Conservation (phyloP, 2,113 vertebrate species). For the Cyprinodon brontotheroides region DNA sequence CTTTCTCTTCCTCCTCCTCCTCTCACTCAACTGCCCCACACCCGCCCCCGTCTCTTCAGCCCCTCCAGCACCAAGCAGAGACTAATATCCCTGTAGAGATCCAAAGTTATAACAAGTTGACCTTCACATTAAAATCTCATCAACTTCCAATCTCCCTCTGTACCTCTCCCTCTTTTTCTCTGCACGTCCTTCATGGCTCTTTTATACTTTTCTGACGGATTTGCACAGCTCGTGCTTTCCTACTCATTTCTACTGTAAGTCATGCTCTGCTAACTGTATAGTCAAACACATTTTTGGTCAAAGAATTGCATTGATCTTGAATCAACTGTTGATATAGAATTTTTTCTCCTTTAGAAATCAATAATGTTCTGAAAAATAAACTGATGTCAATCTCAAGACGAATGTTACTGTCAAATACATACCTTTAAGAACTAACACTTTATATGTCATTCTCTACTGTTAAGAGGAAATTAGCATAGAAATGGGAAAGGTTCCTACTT, state of each 20-base stretch:
- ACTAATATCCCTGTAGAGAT: conserved; percentile 69
- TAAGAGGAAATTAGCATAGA: too few species aligned
- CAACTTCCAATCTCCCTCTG: conserved; percentile 56
- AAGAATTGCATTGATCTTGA: conserved; percentile 9
- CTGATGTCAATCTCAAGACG: not conserved
- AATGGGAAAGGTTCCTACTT: too few species aligned
- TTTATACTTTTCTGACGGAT: conserved; percentile 37
- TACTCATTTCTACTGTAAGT: conserved; percentile 17
- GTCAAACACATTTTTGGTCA: conserved; percentile 19
- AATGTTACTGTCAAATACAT: too few species aligned
- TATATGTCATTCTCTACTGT: too few species aligned
- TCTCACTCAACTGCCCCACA: not conserved
- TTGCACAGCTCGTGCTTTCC: conserved; percentile 37
- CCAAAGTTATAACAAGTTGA: conserved; percentile 75
- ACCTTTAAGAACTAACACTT: too few species aligned
- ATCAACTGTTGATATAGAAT: conserved; percentile 8
- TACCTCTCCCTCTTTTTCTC: conserved; percentile 57
- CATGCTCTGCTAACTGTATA: conserved; percentile 23
- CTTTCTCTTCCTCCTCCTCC: conserved; percentile 9
- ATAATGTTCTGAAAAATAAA: not conserved
- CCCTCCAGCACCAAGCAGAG: conserved; percentile 55
- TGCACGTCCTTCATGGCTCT: conserved; percentile 52
- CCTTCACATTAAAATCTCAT: conserved; percentile 81
- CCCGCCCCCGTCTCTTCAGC: not conserved
- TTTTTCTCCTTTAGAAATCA: conserved; percentile 1